Conservation (phyloP, 1,140 invertebrate genomes). For the Lethrus apterus region DNA sequence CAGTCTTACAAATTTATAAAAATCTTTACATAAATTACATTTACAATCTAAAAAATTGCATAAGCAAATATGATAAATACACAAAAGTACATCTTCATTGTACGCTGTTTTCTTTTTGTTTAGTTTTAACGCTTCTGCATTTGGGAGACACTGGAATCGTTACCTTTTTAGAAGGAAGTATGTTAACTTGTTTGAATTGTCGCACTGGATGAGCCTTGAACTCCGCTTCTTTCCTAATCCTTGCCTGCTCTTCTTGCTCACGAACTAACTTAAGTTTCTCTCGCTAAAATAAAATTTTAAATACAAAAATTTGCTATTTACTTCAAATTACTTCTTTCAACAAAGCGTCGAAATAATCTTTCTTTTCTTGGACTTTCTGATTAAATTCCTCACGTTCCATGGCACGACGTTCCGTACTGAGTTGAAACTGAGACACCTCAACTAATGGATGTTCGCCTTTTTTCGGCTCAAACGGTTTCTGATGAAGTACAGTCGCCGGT, state of each 20-base stretch:
- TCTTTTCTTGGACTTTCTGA: constrained; percentile 36
- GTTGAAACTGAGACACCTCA: constrained; percentile 38
- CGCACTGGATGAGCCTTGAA: constrained; percentile 25
- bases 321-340: no score
- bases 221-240: constrained; percentile 19
- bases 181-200: constrained; percentile 23
- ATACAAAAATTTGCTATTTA: no score
- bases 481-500: constrained; percentile 42
- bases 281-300: background rate
- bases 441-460: constrained; percentile 21
- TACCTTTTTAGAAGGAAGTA: constrained; percentile 19
- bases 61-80: no score
- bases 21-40: no score
- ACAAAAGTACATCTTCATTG: no score
- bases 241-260: constrained; percentile 16
- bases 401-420: constrained; percentile 45
- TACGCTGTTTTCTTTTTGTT: no score
- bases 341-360: constrained; percentile 19
- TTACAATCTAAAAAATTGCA: no score
- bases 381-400: constrained; percentile 44
- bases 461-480: constrained; percentile 47
- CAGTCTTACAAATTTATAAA: no score
- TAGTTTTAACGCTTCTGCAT: no score
- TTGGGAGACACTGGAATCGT: constrained; percentile 26
- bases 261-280: background rate